Evolutionary conservation across 2,113 vertebrate species (phyloP), one percentile per base, ranked within the genome.

Genomic region (Jacana jacana): DNA sequence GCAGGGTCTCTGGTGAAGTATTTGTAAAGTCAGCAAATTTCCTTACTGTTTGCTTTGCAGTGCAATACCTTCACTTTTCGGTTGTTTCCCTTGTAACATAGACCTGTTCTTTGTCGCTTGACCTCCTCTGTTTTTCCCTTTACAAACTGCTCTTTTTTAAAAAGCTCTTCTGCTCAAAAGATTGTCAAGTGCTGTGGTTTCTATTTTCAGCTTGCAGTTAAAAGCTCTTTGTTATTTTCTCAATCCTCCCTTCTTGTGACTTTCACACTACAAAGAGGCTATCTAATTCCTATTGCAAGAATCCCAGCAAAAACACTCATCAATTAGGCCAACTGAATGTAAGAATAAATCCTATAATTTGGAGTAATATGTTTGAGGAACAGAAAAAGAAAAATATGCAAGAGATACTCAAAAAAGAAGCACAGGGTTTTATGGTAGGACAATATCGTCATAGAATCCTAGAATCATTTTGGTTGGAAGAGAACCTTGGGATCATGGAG

Each of bases 81-180:
- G 64, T 78, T 94, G 61, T 71, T 82, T 86, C 88, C 77, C 69
- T 90, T 69, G 39, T 92, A 92, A 81, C 72, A 37, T 7, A 81
- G 86, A 92, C 86, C 92, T 94, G 83, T 76, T 86, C 95, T 96
- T 94, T 93, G 88, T 84, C 2, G 0, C 77, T 94, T 95, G 95
- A 96, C 93, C 95, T 91, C 80, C 46, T 94, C 86, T 86, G 83
- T 94, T 91, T 95, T 65, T 93, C 51, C 83, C 73, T 92, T 90
- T 88, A 86, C 40, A 90, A 94, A 94, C 40, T 81, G 88, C 58
- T 91, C 75, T 78, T 96, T 96, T 93, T 91, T 6, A 51, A 75
- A 93, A 93, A 92, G 68, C 60, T 77, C 42, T 95, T 91, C 90
- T 96, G 63, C 90, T 94, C 52, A 57, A 76, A 97, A 86, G 76